Base-by-base conservation (phyloP, 2,888 invertebrate genomes). In the Spilarctia lutea region DNA sequence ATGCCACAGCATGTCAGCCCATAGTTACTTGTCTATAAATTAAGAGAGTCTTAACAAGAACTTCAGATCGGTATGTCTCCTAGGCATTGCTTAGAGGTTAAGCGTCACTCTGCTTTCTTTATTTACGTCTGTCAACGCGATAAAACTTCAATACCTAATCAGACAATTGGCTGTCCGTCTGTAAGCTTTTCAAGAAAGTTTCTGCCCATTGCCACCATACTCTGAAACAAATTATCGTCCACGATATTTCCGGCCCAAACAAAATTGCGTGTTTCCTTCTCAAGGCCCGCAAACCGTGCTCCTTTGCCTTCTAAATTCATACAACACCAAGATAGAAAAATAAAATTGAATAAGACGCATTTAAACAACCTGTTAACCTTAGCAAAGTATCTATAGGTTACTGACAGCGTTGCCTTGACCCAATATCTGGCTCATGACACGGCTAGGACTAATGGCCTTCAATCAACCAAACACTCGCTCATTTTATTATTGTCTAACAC, bases 361-460 rank as follows among this genome's bases (percentile, higher is more conserved):
- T 42, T 65, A 35, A 52, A 73, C 45, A 48, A 66, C 65, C 65
- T 73, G 67, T 79, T 96, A 84, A 95, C 96, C 52, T 96, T 96
- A 65, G 96, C 95, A 81, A 93, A 75, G 45, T 76, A 68, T 77
- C 73, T 77, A 68, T 74, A 75, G 86, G 96, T 96, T 66, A 95
- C 94, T 79, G 94, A 96, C 79, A 94, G 96, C 83, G 92, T 90
- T 90, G 42, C 94, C 93, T 83, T 79, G 86, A 56, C 91, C 92
- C 83, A 89, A 91, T 70, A 91, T 89, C 76, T 76, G 30, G 52
- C 73, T 73, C 73, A 74, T 71, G 76, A 72, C 74, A 65, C 68
- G 75, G 73, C 77, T 82, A 78, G 83, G 82, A 83, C 78, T 89
- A 87, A 56, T 56, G 87, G 84, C 83, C 84, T 82, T 83, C 73